phyloP scores from a whole-genome alignment of 2,113 vertebrate species.

The Ploceus nigricollis region DNA sequence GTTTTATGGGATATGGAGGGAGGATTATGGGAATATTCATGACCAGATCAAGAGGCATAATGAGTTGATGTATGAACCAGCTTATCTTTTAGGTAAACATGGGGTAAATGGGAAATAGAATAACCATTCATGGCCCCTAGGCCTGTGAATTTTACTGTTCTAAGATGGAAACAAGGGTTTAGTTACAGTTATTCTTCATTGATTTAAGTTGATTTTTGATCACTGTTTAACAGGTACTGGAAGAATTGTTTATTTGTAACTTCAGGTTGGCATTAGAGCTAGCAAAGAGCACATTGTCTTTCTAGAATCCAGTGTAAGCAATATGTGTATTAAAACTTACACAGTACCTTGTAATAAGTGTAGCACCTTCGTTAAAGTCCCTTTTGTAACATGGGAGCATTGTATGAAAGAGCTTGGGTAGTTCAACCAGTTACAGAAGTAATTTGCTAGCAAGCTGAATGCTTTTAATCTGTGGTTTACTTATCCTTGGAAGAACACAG shows the following conservation, averaged over 20 bases:
- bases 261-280: background rate
- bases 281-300: background rate
- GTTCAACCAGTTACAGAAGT: background rate
- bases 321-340: background rate
- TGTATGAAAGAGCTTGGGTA: background rate
- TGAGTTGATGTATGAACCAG: constrained; percentile 86
- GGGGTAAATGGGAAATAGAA: constrained; percentile 76
- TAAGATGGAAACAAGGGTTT: background rate
- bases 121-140: constrained; percentile 25
- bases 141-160: constrained; percentile 16
- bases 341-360: accelerated
- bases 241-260: background rate
- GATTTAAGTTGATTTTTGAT: constrained; percentile 11
- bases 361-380: background rate
- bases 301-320: background rate
- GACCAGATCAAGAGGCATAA: constrained; percentile 84
- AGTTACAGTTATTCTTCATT: constrained; percentile 46
- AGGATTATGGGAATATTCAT: constrained; percentile 98
- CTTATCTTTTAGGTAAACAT: constrained; percentile 96
- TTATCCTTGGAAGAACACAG: background rate
- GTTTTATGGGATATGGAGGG: constrained; percentile 80
- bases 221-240: background rate
- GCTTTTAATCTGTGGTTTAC: background rate
- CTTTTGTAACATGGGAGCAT: background rate
- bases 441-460: background rate